These are phyloP conservation scores for Darevskia nairensis DNA, from an alignment of 2,797 vertebrate genomes.

Conservation along the genomic window DNA sequence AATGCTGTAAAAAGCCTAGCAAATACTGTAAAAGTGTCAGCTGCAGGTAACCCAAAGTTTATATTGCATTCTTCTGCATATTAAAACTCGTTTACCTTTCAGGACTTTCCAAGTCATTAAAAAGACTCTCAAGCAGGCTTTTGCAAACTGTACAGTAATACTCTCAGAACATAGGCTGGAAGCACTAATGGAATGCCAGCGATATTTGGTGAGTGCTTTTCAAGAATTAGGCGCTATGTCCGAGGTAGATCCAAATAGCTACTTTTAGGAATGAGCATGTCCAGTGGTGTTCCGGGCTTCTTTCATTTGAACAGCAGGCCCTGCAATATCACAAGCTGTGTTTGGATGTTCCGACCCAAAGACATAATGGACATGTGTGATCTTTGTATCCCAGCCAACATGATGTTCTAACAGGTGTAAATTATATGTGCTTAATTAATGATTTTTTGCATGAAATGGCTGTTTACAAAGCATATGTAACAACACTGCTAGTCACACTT, in stretches of 20 bases:
- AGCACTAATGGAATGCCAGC: slow-evolving; percentile 93
- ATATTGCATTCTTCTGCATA: not conserved
- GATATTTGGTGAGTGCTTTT: slow-evolving; percentile 88
- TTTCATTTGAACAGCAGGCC: not conserved
- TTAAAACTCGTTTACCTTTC: slow-evolving; percentile 47
- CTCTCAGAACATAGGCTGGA: slow-evolving; percentile 95
- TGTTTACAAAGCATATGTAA: not conserved
- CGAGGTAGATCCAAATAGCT: not conserved
- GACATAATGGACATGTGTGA: not conserved
- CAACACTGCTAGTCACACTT: not conserved
- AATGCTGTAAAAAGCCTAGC: not conserved
- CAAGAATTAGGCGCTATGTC: not conserved
- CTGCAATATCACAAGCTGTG: not conserved
- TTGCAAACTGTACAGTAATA: slow-evolving; percentile 93
- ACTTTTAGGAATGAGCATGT: not conserved
- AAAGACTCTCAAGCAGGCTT: slow-evolving; percentile 91
- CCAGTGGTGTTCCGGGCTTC: not conserved
- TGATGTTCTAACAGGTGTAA: too few relatives aligned
- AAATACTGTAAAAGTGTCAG: not conserved
- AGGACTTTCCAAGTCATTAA: slow-evolving; percentile 95
- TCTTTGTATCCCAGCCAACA: not conserved
- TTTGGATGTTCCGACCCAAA: not conserved
- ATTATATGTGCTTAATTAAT: not conserved
- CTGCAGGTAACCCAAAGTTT: not conserved
- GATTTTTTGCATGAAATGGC: not conserved